phyloP scores from a whole-genome alignment of 2,797 vertebrate species.

The Acipenser oxyrinchus region DNA sequence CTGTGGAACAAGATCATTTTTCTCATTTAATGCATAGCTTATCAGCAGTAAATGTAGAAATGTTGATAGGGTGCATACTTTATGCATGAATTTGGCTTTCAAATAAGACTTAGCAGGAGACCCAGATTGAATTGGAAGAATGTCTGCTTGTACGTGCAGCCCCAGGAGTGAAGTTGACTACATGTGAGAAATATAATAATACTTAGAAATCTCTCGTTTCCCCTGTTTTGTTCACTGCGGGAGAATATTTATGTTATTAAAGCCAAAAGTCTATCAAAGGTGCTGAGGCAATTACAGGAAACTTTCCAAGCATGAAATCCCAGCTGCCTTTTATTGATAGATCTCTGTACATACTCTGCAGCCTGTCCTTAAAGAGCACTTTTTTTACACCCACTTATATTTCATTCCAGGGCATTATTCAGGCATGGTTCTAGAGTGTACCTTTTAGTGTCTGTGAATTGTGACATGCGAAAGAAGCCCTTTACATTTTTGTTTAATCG shows the following conservation, averaged over 20 bases:
- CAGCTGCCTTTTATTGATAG: slow-evolving; percentile 3
- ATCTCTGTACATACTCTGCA: neutral
- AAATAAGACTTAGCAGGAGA: too few species aligned
- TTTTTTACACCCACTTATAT: neutral
- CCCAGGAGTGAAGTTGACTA: too few species aligned
- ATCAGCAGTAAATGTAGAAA: too few species aligned
- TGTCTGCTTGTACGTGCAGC: too few species aligned
- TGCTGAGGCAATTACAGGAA: slow-evolving; percentile 5
- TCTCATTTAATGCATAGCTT: too few species aligned
- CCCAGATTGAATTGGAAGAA: too few species aligned
- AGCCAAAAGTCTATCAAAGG: slow-evolving; percentile 7
- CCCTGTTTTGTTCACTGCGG: neutral
- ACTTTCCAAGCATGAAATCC: slow-evolving; percentile 9
- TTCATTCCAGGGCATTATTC: neutral
- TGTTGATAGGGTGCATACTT: too few species aligned
- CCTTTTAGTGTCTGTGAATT: neutral
- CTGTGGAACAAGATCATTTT: too few species aligned
- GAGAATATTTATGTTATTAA: slow-evolving; percentile 5
- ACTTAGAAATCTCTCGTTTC: neutral
- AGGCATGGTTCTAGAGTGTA: neutral
- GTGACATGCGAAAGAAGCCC: neutral
- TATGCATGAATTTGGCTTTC: too few species aligned
- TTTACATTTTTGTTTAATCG: neutral
- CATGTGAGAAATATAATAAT: neutral
- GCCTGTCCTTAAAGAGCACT: neutral